Evolutionary conservation across 1,140 invertebrate genomes (phyloP).

Genomic region (Euura lappo): DNA sequence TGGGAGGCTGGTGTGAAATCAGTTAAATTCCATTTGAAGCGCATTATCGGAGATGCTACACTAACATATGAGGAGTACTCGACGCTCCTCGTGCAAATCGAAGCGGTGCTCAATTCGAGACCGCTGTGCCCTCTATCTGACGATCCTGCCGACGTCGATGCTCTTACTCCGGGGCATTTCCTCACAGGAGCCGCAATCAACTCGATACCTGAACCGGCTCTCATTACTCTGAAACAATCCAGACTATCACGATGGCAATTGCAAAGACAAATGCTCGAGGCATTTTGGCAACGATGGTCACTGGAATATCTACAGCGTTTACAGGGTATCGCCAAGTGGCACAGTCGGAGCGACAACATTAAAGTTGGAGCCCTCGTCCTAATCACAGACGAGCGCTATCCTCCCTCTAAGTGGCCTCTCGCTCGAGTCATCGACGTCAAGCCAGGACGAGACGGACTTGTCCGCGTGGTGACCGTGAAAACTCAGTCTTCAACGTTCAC

Average conservation of each 20-base stretch:
- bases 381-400: slow-evolving; percentile 14
- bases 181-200: slow-evolving; percentile 21
- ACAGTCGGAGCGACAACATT: slow-evolving; percentile 9
- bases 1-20: slow-evolving; percentile 51
- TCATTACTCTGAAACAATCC: background rate
- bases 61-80: slow-evolving; percentile 21
- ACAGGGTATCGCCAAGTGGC: slow-evolving; percentile 21
- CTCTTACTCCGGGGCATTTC: slow-evolving; percentile 23
- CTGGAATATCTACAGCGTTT: slow-evolving; percentile 32
- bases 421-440: slow-evolving; percentile 20
- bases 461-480: slow-evolving; percentile 15
- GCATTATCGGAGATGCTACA: slow-evolving; percentile 20
- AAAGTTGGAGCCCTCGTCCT: slow-evolving; percentile 16
- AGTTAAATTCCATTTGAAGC: slow-evolving; percentile 41
- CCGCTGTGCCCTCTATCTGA: slow-evolving; percentile 26
- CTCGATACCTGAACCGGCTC: slow-evolving; percentile 17
- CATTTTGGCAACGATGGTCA: slow-evolving; percentile 37
- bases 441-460: slow-evolving; percentile 14
- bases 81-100: slow-evolving; percentile 17
- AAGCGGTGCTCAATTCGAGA: slow-evolving; percentile 30
- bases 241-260: slow-evolving; percentile 34
- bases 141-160: slow-evolving; percentile 15
- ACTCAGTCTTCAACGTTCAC: background rate
- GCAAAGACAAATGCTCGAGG: slow-evolving; percentile 23
- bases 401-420: slow-evolving; percentile 17